phyloP scores from a whole-genome alignment of 2,113 vertebrate species.

The Merops nubicus region DNA sequence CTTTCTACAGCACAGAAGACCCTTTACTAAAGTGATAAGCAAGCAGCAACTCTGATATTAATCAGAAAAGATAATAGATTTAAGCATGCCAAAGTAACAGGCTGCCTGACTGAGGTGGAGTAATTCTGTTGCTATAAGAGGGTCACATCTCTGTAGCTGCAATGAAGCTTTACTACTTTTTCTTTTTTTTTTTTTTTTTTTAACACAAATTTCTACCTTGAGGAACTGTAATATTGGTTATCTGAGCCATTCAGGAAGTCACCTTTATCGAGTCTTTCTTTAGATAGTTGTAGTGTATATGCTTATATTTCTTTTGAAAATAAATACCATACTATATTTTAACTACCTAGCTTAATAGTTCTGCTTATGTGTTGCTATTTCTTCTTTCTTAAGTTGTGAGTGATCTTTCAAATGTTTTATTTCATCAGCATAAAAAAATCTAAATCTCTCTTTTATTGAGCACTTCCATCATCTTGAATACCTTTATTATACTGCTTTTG shows the following conservation, averaged over 20 bases:
- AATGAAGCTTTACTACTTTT: not conserved
- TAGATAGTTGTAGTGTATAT: not conserved
- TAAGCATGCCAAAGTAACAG: not conserved
- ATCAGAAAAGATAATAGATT: not conserved
- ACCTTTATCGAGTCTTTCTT: not conserved
- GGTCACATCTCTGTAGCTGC: not conserved
- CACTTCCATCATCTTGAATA: conserved; percentile 36
- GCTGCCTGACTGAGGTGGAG: not conserved
- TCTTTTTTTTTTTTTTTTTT: not conserved
- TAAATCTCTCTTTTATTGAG: conserved; percentile 41
- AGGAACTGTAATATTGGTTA: not conserved
- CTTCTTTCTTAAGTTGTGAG: not conserved
- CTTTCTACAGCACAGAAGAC: not conserved
- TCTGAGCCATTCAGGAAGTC: not conserved
- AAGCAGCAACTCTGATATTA: not conserved
- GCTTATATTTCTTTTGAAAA: not conserved
- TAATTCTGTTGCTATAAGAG: fast-evolving
- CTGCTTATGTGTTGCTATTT: not conserved
- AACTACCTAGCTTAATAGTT: not conserved
- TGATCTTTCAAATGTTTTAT: not conserved
- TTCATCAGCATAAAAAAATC: conserved; percentile 24
- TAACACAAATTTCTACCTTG: not conserved
- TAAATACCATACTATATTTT: not conserved
- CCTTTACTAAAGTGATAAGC: not conserved
- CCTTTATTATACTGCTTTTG: conserved; percentile 34